Base-by-base conservation (phyloP, 2,797 vertebrate species). In the Paguma larvata region DNA sequence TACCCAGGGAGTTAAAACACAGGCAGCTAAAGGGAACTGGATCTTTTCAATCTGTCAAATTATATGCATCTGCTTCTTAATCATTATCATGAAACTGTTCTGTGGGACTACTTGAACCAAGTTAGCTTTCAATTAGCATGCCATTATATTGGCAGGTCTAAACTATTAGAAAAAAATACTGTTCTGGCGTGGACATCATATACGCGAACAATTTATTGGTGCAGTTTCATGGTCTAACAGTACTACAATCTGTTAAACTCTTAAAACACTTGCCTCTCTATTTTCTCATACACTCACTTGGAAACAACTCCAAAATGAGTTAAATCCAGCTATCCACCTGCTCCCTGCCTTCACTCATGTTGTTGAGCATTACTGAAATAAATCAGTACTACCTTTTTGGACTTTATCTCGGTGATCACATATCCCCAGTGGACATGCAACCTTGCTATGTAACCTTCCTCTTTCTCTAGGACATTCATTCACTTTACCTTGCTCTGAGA, bases 1-100 rank as follows among this genome's bases (percentile, higher is more conserved):
- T 95, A 85, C 30, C 85, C 46, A 78, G 70, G 91, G 78, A 92
- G 70, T 97, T 96, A 84, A 92, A 95, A 94, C n/a, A 67, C 38
- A 96, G 14, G 44, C 32, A 62, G 73, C 88, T 86, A 91, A 86
- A 93, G 85, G 79, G 68, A 94, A 73, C 62, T 91, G 34, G 65
- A 62, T 91, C 32, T 91, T 92, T 96, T 93, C 73, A 80, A 34
- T 82, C 82, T 97, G 93, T 96, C 85, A 97, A 48, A 84, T 94
- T 89, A 95, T 94, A n/a, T 63, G 30, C 87, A 30, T 84, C 75
- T 97, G 73, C 41, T 91, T 75, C 78, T 97, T 97, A 95, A 83
- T 96, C 80, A 87, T 93, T 56, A 89, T 95, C 90, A 85, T 68
- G 67, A 93, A 97, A 77, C 23, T 4, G 11, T 94, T 96, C 80